Percentiles rank a stretch among this genome's conserved stretches.
These are phyloP conservation scores for Adrianichthys oophorus DNA, from an alignment of 2,797 vertebrate species.

Conservation along the genomic window DNA sequence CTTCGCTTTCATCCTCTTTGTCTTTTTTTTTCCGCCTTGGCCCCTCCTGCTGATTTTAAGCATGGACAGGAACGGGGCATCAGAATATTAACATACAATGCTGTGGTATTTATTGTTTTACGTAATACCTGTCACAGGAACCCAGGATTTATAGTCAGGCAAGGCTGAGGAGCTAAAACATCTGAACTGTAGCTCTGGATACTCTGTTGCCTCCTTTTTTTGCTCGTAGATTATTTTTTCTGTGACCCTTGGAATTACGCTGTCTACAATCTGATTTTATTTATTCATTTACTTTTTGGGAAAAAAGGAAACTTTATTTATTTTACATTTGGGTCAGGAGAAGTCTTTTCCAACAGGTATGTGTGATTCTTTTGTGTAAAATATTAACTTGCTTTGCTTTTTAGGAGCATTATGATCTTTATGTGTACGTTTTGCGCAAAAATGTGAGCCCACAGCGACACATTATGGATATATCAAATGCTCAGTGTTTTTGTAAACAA, in stretches of 20 bases:
- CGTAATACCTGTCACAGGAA: constrained; percentile 57
- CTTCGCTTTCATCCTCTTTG: constrained; percentile 70
- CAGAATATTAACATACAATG: constrained; percentile 73
- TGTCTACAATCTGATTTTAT: constrained; percentile 45
- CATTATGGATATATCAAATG: background rate
- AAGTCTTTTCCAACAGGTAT: constrained; percentile 68
- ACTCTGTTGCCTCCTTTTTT: constrained; percentile 33
- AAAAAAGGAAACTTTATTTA: constrained; percentile 21
- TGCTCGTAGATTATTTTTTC: constrained; percentile 47
- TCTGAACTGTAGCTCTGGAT: constrained; percentile 56
- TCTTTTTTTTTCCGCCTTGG: constrained; percentile 32
- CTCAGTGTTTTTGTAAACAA: background rate
- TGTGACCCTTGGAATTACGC: constrained; percentile 64
- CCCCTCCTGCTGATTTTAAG: constrained; percentile 69
- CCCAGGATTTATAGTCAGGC: constrained; percentile 70
- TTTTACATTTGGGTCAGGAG: constrained; percentile 37
- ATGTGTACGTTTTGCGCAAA: constrained; percentile 2
- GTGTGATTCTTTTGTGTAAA: constrained; percentile 37
- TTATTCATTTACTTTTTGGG: constrained; percentile 19
- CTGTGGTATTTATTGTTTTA: constrained; percentile 68
- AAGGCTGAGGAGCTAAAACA: constrained; percentile 76
- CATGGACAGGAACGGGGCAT: constrained; percentile 66
- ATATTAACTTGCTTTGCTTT: background rate
- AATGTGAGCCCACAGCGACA: constrained; percentile 1
- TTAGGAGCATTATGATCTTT: background rate